phyloP scores from a whole-genome alignment of 2,113 vertebrate species.

The Lampris megalopsis region DNA sequence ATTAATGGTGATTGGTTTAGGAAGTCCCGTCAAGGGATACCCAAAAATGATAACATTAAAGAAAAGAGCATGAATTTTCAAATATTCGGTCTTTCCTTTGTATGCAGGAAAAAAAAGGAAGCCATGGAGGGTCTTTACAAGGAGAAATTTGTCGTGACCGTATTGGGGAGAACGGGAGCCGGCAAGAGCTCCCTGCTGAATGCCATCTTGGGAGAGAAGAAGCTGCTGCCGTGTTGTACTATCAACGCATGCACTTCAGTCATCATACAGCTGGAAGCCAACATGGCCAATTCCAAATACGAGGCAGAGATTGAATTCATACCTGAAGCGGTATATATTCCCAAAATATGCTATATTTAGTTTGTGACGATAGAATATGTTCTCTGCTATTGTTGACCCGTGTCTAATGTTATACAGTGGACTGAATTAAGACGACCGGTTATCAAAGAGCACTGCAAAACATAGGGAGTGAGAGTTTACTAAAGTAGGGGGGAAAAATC shows the following conservation, averaged over 20 bases:
- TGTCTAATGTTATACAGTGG: too few relatives aligned
- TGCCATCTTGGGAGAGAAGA: constrained; percentile 54
- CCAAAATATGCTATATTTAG: neutral
- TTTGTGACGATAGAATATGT: too few relatives aligned
- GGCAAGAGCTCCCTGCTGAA: constrained; percentile 75
- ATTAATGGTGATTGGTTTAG: too few relatives aligned
- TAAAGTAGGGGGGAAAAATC: too few relatives aligned
- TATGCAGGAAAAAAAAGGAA: constrained; percentile 16
- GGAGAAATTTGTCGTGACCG: constrained; percentile 59
- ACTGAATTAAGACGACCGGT: too few relatives aligned
- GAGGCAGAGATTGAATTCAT: constrained; percentile 72
- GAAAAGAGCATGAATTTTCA: too few relatives aligned
- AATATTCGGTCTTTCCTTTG: too few relatives aligned
- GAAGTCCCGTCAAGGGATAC: too few relatives aligned
- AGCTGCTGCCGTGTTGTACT: constrained; percentile 60
- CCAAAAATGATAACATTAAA: too few relatives aligned
- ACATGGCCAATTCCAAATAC: constrained; percentile 21
- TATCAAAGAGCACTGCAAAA: too few relatives aligned
- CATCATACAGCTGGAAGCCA: constrained; percentile 68
- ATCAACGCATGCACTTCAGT: constrained; percentile 69
- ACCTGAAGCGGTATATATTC: constrained; percentile 50
- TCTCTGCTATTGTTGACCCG: too few relatives aligned
- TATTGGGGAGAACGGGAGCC: constrained; percentile 71
- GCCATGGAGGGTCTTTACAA: constrained; percentile 30
- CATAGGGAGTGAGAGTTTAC: too few relatives aligned